These are phyloP conservation scores for Yponomeuta malinellus DNA, from an alignment of 2,888 invertebrate species.

Conservation along the genomic window DNA sequence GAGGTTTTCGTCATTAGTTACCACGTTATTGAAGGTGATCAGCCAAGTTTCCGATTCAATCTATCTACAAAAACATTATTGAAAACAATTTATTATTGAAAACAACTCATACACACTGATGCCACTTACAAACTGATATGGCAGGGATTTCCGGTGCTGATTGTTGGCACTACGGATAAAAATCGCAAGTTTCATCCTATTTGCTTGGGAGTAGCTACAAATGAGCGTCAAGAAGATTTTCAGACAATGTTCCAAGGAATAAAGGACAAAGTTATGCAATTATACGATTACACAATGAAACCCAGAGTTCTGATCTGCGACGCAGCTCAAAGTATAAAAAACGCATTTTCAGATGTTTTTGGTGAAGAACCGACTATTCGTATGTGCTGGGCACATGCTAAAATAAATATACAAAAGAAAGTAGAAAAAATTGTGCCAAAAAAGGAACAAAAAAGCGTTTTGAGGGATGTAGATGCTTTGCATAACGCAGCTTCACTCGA, in stretches of 20 bases:
- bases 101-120: conserved; percentile 22
- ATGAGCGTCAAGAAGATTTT: conserved; percentile 19
- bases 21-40: conserved; percentile 20
- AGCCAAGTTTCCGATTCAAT: conserved; percentile 17
- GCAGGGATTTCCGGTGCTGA: conserved; percentile 19
- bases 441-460: conserved; percentile 19
- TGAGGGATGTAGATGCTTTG: conserved; percentile 20
- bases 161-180: conserved; percentile 20
- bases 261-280: conserved; percentile 16
- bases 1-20: conserved; percentile 21
- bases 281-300: conserved; percentile 17
- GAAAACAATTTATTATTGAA: no score
- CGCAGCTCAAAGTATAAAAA: conserved; percentile 16
- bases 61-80: conserved; percentile 17
- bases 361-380: conserved; percentile 18
- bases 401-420: conserved; percentile 18
- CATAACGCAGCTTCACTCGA: conserved; percentile 19
- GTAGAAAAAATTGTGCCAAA: conserved; percentile 17
- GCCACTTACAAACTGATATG: conserved; percentile 21
- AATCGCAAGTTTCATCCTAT: conserved; percentile 20
- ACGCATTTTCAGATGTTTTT: conserved; percentile 18
- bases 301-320: conserved; percentile 17
- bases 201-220: conserved; percentile 20
- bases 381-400: conserved; percentile 21
- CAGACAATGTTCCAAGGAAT: conserved; percentile 18